Conservation (phyloP, 2,797 vertebrate genomes). For the Euphonia xanthogaster region DNA sequence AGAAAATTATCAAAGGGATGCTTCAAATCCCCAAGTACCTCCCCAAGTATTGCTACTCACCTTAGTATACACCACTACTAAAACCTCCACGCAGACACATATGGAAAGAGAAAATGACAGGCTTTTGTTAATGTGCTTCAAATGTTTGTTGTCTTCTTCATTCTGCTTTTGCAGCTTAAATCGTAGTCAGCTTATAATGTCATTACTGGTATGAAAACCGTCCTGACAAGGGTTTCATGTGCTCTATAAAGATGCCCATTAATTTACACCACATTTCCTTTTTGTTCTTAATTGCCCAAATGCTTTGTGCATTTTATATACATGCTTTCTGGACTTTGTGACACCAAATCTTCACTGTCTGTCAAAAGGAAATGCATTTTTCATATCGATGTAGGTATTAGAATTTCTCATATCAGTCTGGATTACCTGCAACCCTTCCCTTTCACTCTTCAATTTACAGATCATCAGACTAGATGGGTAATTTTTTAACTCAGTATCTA, state of each 20-base stretch:
- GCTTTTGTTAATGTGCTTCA: background rate
- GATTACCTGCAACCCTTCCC: background rate
- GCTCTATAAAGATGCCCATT: background rate
- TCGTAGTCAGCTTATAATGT: background rate
- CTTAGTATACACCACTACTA: too few species aligned
- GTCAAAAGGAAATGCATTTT: background rate
- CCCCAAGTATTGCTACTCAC: background rate
- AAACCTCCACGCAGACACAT: background rate
- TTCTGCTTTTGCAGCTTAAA: background rate
- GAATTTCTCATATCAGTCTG: background rate
- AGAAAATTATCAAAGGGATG: background rate
- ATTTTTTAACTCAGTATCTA: background rate
- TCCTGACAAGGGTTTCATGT: background rate
- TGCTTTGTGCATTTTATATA: background rate
- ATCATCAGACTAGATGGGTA: background rate
- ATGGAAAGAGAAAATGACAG: background rate
- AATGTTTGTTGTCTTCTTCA: background rate
- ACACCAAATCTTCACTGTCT: background rate
- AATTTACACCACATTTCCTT: background rate
- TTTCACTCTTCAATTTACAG: background rate
- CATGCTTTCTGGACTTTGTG: background rate
- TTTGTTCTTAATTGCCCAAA: background rate
- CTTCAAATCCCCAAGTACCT: background rate
- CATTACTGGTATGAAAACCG: background rate
- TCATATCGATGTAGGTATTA: rapidly evolving